These are phyloP conservation scores for Crambe crambe DNA, from an alignment of 37 sponge, comb jelly and placozoan genomes.

Conservation along the genomic window DNA sequence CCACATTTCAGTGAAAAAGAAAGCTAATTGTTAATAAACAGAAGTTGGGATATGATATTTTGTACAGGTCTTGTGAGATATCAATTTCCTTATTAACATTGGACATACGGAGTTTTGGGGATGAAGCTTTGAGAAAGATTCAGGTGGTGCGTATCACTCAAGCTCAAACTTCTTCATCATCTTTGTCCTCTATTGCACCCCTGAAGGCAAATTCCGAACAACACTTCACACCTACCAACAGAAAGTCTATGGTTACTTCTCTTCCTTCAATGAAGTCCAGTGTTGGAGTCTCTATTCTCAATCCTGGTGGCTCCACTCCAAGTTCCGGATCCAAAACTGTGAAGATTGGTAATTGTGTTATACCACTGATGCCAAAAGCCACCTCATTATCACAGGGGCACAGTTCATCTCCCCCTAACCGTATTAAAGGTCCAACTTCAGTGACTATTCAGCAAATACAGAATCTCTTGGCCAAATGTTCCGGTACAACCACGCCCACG, in stretches of 20 bases:
- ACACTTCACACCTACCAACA: neutral
- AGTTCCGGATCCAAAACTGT: neutral
- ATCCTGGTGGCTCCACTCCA: neutral
- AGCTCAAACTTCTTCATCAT: too few species aligned
- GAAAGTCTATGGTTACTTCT: neutral
- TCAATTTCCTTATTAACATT: neutral
- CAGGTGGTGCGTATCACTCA: neutral
- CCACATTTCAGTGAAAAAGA: too few species aligned
- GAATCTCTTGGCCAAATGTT: neutral
- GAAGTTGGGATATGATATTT: too few species aligned
- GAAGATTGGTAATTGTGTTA: conserved; percentile 13
- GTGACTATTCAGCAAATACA: conserved; percentile 4
- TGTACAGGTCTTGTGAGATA: conserved; percentile 5
- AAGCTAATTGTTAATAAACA: too few species aligned
- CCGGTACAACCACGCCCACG: neutral
- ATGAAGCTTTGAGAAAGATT: conserved; percentile 1
- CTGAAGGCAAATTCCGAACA: too few species aligned
- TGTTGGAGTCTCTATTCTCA: neutral
- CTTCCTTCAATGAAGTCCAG: neutral
- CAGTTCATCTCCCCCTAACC: neutral
- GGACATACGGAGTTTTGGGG: neutral
- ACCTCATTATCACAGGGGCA: neutral
- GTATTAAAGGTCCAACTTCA: neutral
- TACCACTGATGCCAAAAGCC: neutral
- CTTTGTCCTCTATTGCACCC: too few species aligned